Evolutionary conservation across 2,113 vertebrate genomes (phyloP).

Genomic region (Hirundichthys speculiger): DNA sequence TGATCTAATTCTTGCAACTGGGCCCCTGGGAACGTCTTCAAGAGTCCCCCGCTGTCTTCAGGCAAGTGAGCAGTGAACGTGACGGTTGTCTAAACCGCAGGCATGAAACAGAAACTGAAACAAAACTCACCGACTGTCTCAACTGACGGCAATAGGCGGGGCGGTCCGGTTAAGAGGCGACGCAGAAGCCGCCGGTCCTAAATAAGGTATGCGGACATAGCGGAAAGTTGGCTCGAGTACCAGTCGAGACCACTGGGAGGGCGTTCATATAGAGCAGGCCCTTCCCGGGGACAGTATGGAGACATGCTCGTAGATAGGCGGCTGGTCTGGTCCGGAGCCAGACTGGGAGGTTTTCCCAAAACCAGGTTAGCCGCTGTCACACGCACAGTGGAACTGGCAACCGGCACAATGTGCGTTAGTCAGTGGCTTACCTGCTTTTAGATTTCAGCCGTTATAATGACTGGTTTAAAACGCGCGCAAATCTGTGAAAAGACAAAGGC

Average conservation of each 20-base stretch:
- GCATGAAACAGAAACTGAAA: slow-evolving; percentile 49
- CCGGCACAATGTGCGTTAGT: slow-evolving; percentile 99
- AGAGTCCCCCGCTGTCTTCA: slow-evolving; percentile 11
- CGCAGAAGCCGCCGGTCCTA: slow-evolving; percentile 28
- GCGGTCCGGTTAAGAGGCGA: slow-evolving; percentile 13
- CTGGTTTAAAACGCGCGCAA: slow-evolving; percentile 6
- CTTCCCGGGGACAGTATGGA: slow-evolving; percentile 36
- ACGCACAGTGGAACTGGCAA: slow-evolving; percentile 97
- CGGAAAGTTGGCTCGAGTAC: slow-evolving; percentile 54
- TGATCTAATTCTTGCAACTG: neutral
- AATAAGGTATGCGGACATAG: slow-evolving; percentile 39
- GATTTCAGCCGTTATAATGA: slow-evolving; percentile 64
- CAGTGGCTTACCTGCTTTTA: slow-evolving; percentile 99
- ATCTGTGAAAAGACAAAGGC: slow-evolving; percentile 39
- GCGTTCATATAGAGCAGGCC: slow-evolving; percentile 28
- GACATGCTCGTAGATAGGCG: slow-evolving; percentile 15
- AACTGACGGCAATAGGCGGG: slow-evolving; percentile 19
- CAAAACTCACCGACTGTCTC: slow-evolving; percentile 32
- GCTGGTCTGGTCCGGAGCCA: slow-evolving; percentile 21
- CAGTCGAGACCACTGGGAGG: slow-evolving; percentile 36
- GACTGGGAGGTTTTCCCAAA: slow-evolving; percentile 84
- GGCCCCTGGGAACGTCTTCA: neutral
- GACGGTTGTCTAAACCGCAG: slow-evolving; percentile 1
- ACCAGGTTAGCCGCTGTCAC: slow-evolving; percentile 99
- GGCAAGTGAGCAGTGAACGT: too few species aligned